Conservation (phyloP, 2,113 vertebrate species). For the Rhinogobius similis region DNA sequence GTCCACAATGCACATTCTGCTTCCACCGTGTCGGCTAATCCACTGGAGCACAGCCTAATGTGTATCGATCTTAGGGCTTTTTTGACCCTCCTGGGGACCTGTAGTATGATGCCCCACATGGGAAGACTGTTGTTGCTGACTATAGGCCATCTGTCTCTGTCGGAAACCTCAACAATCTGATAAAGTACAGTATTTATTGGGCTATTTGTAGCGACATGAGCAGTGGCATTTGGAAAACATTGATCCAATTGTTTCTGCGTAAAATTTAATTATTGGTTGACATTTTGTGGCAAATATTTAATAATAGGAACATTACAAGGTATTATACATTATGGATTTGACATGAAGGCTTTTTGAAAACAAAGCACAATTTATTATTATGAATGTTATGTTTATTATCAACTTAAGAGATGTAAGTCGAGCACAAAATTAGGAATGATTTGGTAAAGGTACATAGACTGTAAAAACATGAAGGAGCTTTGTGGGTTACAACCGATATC, state of each 20-base stretch:
- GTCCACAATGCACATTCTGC: slow-evolving; percentile 21
- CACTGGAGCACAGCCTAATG: slow-evolving; percentile 62
- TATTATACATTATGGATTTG: not conserved
- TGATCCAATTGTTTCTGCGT: not conserved
- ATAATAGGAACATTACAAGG: not conserved
- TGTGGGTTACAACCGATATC: not conserved
- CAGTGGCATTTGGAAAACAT: slow-evolving; percentile 17
- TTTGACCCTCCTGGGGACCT: slow-evolving; percentile 48
- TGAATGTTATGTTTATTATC: not conserved
- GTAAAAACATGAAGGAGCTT: not conserved
- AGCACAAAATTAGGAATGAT: no score
- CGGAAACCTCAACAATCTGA: slow-evolving; percentile 33
- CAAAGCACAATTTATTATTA: not conserved
- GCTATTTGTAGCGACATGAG: slow-evolving; percentile 9
- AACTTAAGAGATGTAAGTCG: not conserved
- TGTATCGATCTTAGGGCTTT: slow-evolving; percentile 62
- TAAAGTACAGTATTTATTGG: slow-evolving; percentile 19
- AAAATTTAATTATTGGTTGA: slow-evolving; percentile 7
- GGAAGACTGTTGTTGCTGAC: slow-evolving; percentile 47
- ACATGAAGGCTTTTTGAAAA: not conserved
- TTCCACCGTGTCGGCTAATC: slow-evolving; percentile 54
- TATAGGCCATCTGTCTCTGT: slow-evolving; percentile 61
- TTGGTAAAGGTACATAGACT: no score
- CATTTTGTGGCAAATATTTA: not conserved
- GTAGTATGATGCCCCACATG: slow-evolving; percentile 51